These are phyloP conservation scores for Helicoverpa assulta DNA, from an alignment of 2,888 invertebrate species.

Conservation along the genomic window DNA sequence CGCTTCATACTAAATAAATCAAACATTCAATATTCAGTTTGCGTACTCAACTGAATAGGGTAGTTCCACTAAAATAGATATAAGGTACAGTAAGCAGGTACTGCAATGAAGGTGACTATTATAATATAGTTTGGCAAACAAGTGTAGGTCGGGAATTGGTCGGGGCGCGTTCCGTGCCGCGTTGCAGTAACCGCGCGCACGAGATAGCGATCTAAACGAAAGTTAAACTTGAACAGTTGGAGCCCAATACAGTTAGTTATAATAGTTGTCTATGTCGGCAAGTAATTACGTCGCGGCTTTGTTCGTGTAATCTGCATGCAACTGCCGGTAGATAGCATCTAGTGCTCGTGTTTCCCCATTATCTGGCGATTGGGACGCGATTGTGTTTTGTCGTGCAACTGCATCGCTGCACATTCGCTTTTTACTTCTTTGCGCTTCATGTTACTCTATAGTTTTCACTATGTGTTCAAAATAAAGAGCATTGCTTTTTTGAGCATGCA, in stretches of 20 bases:
- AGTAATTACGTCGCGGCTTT: conserved; percentile 59
- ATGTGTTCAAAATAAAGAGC: no score
- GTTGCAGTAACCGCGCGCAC: conserved; percentile 47
- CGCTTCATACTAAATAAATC: background rate
- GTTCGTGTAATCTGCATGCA: conserved; percentile 55
- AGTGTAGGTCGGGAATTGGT: background rate
- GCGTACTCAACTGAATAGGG: background rate
- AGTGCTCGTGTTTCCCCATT: conserved; percentile 39
- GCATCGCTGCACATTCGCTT: conserved; percentile 7
- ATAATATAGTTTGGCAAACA: conserved; percentile 5
- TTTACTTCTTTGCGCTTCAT: no score
- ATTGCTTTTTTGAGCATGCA: no score
- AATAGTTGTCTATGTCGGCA: conserved; percentile 54
- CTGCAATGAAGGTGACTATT: background rate
- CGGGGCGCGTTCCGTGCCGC: conserved; percentile 41
- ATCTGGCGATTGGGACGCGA: conserved; percentile 38
- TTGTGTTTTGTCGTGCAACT: conserved; percentile 30
- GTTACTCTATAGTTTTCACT: no score
- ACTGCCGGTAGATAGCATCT: conserved; percentile 45
- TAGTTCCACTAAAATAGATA: background rate
- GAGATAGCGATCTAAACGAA: conserved; percentile 61
- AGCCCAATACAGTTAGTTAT: conserved; percentile 50
- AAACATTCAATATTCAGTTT: background rate
- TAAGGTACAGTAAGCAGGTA: background rate
- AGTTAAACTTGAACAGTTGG: conserved; percentile 54